A percentile compares a stretch with the other conserved stretches of the same genome.
phyloP scores from a whole-genome alignment of 2,113 vertebrate species.

The Hucho hucho region DNA sequence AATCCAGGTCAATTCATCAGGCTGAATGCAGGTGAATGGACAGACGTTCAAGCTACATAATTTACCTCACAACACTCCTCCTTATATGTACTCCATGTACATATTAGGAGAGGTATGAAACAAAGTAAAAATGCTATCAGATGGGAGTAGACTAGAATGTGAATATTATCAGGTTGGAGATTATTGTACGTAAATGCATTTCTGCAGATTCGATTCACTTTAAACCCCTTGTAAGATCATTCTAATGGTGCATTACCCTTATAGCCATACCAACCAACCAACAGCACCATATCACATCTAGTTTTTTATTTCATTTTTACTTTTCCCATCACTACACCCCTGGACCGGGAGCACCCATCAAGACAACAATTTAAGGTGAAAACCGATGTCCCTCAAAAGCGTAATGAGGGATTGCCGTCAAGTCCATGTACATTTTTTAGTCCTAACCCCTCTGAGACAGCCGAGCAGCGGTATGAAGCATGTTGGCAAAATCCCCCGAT shows the following conservation, averaged over 20 bases:
- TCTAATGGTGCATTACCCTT: too few species aligned
- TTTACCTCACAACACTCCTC: background rate
- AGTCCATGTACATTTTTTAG: background rate
- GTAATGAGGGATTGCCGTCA: background rate
- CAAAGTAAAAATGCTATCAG: too few species aligned
- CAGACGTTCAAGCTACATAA: background rate
- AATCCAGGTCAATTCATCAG: background rate
- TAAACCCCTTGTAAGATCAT: background rate
- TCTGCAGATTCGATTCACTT: background rate
- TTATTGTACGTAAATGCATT: background rate
- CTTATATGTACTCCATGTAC: background rate
- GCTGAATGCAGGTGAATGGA: background rate
- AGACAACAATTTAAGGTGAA: background rate
- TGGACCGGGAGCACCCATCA: background rate
- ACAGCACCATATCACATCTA: too few species aligned
- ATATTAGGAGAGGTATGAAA: too few species aligned
- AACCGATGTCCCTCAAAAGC: background rate
- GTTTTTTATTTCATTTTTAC: too few species aligned
- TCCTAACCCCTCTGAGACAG: background rate
- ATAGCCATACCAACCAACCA: too few species aligned
- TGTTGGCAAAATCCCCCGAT: background rate
- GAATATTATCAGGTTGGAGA: too few species aligned
- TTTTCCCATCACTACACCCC: too few species aligned
- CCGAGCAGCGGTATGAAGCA: background rate
- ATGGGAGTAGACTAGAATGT: too few species aligned